A percentile compares a stretch with the other conserved stretches of the same genome.
These are phyloP conservation scores for Caenorhabditis sp. DNA, from an alignment of 2,888 invertebrate genomes.

Conservation along the genomic window DNA sequence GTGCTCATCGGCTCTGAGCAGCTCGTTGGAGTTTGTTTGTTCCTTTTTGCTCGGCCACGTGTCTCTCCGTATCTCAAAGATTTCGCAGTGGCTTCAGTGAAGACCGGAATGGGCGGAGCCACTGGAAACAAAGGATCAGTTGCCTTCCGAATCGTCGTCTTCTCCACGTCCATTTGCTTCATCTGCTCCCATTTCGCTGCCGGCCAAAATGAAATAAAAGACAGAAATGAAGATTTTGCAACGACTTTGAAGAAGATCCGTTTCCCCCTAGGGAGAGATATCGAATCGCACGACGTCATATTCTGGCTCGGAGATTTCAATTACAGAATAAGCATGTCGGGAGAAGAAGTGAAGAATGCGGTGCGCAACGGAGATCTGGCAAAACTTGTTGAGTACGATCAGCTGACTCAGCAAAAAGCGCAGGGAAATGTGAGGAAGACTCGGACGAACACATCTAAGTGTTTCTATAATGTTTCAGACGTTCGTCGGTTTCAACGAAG, in stretches of 20 bases:
- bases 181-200: conserved; percentile 99
- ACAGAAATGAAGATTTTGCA: conserved; percentile 95
- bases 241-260: conserved; percentile 90
- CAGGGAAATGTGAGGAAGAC: conserved; percentile 76
- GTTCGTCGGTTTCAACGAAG: conserved; percentile 94
- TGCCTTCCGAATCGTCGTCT: conserved; percentile 84
- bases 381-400: conserved; percentile 89
- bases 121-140: conserved; percentile 88
- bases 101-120: conserved; percentile 98
- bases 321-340: conserved; percentile 82
- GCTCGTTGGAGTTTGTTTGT: conserved; percentile 92
- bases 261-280: conserved; percentile 79
- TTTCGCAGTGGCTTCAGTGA: conserved; percentile 83
- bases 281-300: conserved; percentile 96
- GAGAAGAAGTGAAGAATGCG: conserved; percentile 85
- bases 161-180: conserved; percentile 95
- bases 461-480: conserved; percentile 82
- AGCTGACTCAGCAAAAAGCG: conserved; percentile 84
- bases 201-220: conserved; percentile 91
- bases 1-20: conserved; percentile 70
- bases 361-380: conserved; percentile 86
- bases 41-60: conserved; percentile 92
- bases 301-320: conserved; percentile 99
- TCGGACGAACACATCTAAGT: no score
- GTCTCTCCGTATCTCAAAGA: conserved; percentile 87